Percentiles rank a stretch among this genome's conserved stretches.
Evolutionary conservation across 2,797 vertebrate species (phyloP).

Genomic region (Anguilla obscura): DNA sequence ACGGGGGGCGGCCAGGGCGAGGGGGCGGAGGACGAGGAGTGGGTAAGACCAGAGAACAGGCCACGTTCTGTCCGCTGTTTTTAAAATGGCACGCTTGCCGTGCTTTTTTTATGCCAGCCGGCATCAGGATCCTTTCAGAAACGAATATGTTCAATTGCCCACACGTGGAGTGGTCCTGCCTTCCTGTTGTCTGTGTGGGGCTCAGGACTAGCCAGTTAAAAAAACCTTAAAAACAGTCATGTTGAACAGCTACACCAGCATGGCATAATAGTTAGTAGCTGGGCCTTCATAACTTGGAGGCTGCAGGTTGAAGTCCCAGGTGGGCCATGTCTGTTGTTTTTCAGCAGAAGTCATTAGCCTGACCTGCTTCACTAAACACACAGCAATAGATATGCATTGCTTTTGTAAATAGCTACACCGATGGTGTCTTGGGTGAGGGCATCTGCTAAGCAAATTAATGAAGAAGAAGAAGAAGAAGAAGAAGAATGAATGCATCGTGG

Average conservation of each 20-base stretch:
- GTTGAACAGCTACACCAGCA: background rate
- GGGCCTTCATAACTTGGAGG: background rate
- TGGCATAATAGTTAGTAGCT: background rate
- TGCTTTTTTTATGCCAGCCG: background rate
- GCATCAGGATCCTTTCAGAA: background rate
- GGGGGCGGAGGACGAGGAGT: constrained; percentile 83
- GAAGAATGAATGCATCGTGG: background rate
- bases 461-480: background rate
- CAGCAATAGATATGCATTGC: background rate
- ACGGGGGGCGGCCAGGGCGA: constrained; percentile 64
- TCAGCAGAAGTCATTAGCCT: no score
- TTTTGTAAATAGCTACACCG: background rate
- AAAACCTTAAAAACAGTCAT: background rate
- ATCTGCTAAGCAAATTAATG: no score
- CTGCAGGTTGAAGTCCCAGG: background rate
- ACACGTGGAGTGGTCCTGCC: background rate
- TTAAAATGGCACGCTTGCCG: background rate
- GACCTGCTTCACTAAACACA: no score
- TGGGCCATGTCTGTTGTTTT: background rate
- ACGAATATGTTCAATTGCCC: background rate
- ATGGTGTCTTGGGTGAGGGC: background rate
- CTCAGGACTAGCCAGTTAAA: background rate
- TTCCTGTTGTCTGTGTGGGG: background rate
- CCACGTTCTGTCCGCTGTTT: background rate
- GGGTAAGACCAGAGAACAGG: constrained; percentile 67